phyloP scores from a whole-genome alignment of 2,113 vertebrate species.

The Merops nubicus region DNA sequence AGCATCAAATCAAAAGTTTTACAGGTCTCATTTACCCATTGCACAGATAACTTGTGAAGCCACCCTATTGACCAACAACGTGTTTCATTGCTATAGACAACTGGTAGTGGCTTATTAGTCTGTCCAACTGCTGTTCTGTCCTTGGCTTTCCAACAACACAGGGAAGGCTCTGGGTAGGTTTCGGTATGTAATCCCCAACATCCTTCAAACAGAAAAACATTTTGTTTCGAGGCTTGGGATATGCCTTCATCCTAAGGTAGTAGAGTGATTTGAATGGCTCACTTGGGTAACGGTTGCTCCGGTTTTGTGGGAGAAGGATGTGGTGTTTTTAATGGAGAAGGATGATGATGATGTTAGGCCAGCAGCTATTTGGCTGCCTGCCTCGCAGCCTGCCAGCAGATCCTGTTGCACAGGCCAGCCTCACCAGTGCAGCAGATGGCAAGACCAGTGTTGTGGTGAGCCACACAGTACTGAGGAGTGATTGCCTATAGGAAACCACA shows the following conservation, averaged over 20 bases:
- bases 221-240: neutral
- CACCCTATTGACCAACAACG: neutral
- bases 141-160: rapidly evolving
- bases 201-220: rapidly evolving
- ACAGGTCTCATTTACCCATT: neutral
- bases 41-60: neutral
- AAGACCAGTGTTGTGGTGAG: neutral
- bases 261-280: neutral
- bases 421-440: slow-evolving; percentile 3
- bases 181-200: neutral
- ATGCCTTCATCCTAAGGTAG: neutral
- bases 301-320: neutral
- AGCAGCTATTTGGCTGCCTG: slow-evolving; percentile 35
- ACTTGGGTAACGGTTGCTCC: neutral
- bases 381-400: slow-evolving; percentile 13
- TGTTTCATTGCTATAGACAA: neutral
- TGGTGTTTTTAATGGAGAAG: neutral
- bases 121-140: neutral
- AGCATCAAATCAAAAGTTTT: neutral
- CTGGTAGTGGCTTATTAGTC: neutral
- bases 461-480: neutral
- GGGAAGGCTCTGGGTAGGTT: neutral
- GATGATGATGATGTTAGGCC: neutral
- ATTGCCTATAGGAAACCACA: neutral
- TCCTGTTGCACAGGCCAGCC: neutral